phyloP scores from a whole-genome alignment of 2,113 vertebrate genomes.

The Thinocorus orbignyianus region DNA sequence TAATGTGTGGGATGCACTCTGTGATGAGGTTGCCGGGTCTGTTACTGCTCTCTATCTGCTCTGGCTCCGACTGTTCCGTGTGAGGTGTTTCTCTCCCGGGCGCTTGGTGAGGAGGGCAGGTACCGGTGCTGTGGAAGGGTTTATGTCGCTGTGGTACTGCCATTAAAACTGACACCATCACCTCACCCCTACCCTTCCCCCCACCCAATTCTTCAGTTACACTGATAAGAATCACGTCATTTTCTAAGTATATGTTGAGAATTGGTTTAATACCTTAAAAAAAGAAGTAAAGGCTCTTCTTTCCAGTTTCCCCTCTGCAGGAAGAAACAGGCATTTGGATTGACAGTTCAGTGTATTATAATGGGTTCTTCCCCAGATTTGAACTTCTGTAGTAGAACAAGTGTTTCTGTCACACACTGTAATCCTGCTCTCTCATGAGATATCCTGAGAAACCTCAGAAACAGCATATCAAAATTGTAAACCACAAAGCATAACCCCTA shows the following conservation, averaged over 20 bases:
- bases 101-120: background rate
- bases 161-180: background rate
- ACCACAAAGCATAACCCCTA: conserved; percentile 49
- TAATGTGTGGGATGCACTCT: background rate
- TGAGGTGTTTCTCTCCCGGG: background rate
- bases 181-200: too few relatives aligned
- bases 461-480: conserved; percentile 51
- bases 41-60: background rate
- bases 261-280: background rate
- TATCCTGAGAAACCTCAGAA: conserved; percentile 46
- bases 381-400: background rate
- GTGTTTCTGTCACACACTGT: background rate
- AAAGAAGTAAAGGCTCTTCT: background rate
- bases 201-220: background rate
- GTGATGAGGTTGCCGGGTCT: background rate
- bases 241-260: background rate
- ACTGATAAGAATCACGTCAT: background rate
- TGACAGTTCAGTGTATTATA: background rate
- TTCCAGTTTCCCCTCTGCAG: background rate
- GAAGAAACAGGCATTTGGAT: background rate
- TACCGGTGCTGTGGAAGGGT: background rate
- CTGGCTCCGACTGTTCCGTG: background rate
- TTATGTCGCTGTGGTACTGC: background rate
- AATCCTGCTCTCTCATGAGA: conserved; percentile 25
- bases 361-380: background rate